A percentile compares a stretch with the other conserved stretches of the same genome.
Evolutionary conservation across 2,797 vertebrate species (phyloP).

Genomic region (Ctenosaura bakeri): DNA sequence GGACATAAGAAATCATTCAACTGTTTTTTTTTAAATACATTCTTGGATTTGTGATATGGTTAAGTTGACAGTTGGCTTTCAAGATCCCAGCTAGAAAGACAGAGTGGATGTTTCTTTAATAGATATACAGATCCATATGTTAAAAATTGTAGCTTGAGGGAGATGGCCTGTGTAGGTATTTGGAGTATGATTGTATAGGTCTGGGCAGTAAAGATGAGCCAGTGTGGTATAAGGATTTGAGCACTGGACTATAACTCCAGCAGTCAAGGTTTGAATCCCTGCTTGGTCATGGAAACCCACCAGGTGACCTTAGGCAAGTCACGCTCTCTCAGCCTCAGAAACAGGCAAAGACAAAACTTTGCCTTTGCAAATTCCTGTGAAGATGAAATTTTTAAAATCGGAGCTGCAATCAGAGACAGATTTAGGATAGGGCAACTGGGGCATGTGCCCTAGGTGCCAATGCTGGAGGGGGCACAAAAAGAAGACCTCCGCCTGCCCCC

Average conservation of each 20-base stretch:
- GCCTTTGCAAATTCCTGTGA: not conserved
- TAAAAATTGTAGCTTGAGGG: not conserved
- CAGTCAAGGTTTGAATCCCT: no score
- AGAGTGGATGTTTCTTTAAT: not conserved
- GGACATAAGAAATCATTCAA: not conserved
- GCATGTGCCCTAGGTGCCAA: no score
- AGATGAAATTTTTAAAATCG: not conserved
- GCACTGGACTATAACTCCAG: no score
- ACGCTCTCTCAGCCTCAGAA: no score
- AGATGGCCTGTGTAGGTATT: not conserved
- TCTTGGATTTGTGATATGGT: not conserved
- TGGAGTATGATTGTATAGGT: not conserved
- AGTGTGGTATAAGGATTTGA: no score
- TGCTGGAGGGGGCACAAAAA: no score
- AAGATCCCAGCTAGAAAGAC: not conserved
- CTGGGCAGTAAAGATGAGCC: not conserved
- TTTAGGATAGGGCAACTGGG: no score
- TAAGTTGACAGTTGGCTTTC: not conserved
- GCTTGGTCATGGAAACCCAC: no score
- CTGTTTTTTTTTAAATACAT: not conserved
- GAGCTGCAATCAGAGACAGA: not conserved
- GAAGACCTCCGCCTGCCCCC: no score
- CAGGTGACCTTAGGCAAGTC: no score
- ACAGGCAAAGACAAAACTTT: no score
- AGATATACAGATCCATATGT: not conserved